Conservation (phyloP, 1,140 invertebrate genomes). For the Heterodera schachtii region DNA sequence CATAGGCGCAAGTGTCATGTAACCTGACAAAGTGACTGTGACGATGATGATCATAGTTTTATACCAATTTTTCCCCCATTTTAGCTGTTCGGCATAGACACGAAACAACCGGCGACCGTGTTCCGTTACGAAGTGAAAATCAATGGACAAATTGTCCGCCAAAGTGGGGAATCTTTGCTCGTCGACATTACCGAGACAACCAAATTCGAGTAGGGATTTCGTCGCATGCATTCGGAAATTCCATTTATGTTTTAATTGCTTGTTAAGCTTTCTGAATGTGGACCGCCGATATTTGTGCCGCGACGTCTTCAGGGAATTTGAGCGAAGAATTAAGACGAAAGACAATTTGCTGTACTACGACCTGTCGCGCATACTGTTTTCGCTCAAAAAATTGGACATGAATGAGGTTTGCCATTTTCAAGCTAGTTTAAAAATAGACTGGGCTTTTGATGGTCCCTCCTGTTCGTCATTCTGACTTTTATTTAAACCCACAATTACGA, state of each 20-base stretch:
- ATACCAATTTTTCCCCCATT: background rate
- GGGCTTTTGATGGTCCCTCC: background rate
- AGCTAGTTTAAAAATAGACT: background rate
- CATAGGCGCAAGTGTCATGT: background rate
- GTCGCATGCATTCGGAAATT: background rate
- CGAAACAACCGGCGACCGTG: background rate
- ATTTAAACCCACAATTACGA: too few species aligned
- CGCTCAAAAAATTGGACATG: constrained; percentile 1
- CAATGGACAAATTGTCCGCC: background rate
- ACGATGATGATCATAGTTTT: too few species aligned
- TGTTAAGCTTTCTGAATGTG: constrained; percentile 19
- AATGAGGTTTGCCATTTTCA: background rate
- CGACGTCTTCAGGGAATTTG: constrained; percentile 25
- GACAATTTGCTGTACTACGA: constrained; percentile 27
- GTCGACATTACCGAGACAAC: background rate
- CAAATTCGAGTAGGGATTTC: background rate
- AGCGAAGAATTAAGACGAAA: background rate
- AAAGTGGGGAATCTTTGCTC: background rate
- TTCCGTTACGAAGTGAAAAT: constrained; percentile 7
- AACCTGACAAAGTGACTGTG: too few species aligned
- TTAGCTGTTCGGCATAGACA: background rate
- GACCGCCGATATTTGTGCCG: constrained; percentile 23
- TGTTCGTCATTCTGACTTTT: background rate
- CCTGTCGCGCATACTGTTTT: constrained; percentile 8
- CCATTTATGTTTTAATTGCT: background rate